Evolutionary conservation across 2,888 invertebrate species (phyloP).

Genomic region (Andrena minutula): DNA sequence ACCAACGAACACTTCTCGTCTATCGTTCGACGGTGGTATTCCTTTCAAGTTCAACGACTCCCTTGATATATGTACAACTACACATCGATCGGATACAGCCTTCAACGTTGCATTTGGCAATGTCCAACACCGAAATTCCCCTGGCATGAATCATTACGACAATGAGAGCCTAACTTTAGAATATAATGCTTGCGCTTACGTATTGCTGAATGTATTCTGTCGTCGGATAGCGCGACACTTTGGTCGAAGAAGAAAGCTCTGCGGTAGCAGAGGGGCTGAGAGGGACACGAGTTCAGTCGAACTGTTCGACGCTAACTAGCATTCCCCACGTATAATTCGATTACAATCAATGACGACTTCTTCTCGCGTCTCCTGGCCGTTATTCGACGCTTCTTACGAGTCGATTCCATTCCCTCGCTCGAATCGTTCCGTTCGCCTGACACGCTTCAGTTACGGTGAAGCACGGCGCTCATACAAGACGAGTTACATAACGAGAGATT

Average conservation of each 20-base stretch:
- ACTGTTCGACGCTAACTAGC: background rate
- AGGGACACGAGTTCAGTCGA: too few relatives aligned
- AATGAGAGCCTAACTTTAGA: conserved; percentile 19
- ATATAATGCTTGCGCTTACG: conserved; percentile 8
- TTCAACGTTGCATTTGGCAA: conserved; percentile 11
- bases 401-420: conserved; percentile 22
- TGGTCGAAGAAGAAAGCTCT: background rate
- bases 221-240: background rate
- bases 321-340: background rate
- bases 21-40: background rate
- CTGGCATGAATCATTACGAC: conserved; percentile 20
- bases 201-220: background rate
- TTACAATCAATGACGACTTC: background rate
- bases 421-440: conserved; percentile 34
- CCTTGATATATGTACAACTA: background rate
- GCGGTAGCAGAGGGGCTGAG: too few relatives aligned
- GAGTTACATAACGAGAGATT: conserved; percentile 25
- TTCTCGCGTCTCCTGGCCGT: background rate
- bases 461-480: conserved; percentile 4
- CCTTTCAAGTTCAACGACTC: conserved; percentile 14
- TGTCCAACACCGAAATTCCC: conserved; percentile 1
- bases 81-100: background rate
- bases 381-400: background rate
- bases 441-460: conserved; percentile 22
- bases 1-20: background rate